A percentile compares a stretch with the other conserved stretches of the same genome.
Evolutionary conservation across 2,888 invertebrate genomes (phyloP).

Genomic region (Ferrisia virgata): DNA sequence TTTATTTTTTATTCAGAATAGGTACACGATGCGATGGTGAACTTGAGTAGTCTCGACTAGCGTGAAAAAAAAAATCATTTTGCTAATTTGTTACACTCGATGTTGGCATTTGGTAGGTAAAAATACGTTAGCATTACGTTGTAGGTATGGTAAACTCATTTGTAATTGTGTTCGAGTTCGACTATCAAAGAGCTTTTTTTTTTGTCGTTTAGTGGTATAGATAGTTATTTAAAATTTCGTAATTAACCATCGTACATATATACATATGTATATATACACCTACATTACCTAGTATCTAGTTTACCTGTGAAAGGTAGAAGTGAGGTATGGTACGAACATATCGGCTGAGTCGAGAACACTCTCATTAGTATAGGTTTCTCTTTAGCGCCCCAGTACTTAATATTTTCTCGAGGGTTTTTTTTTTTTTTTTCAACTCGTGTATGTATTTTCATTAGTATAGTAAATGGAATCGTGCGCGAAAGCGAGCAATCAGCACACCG

Average conservation of each 20-base stretch:
- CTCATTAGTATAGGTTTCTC: background rate
- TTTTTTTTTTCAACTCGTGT: too few species aligned
- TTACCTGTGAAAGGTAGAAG: background rate
- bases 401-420: background rate
- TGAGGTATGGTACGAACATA: too few species aligned
- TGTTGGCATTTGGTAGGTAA: background rate
- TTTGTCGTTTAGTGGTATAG: too few species aligned
- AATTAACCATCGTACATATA: background rate
- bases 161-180: background rate
- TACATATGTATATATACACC: too few species aligned
- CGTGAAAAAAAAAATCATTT: background rate
- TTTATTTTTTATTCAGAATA: background rate
- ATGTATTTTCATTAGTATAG: background rate
- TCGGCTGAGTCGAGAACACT: background rate
- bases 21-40: background rate
- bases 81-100: background rate
- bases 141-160: too few species aligned
- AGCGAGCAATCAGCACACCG: background rate
- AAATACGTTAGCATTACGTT: too few species aligned
- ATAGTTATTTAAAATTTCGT: background rate
- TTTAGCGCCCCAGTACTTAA: background rate
- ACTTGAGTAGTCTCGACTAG: background rate
- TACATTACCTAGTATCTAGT: background rate
- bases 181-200: background rate
- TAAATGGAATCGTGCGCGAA: background rate